Percentiles rank a stretch among this genome's conserved stretches.
Evolutionary conservation across 2,888 invertebrate genomes (phyloP).

Genomic region (Chaitophorus viminalis): DNA sequence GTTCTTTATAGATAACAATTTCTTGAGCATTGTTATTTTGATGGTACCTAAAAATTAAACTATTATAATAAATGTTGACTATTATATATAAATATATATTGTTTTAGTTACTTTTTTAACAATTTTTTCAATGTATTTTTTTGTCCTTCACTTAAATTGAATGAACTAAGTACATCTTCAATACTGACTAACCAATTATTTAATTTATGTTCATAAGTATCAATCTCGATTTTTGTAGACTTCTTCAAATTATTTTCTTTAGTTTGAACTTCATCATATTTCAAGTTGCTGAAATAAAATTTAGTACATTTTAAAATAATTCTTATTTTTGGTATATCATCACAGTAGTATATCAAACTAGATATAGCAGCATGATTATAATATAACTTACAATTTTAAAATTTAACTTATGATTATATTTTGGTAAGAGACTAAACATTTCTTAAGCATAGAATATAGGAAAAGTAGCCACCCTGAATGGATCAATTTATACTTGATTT

Average conservation of each 20-base stretch:
- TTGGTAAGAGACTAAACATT: too few relatives aligned
- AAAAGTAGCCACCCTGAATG: too few relatives aligned
- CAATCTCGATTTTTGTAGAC: neutral
- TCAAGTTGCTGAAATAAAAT: neutral
- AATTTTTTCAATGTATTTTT: slow-evolving; percentile 34
- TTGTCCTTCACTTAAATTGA: slow-evolving; percentile 48
- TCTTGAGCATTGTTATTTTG: slow-evolving; percentile 9
- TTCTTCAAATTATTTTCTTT: slow-evolving; percentile 5
- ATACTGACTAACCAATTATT: slow-evolving; percentile 30
- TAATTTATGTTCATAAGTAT: slow-evolving; percentile 34
- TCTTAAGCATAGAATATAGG: too few relatives aligned
- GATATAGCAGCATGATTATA: too few relatives aligned
- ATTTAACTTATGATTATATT: too few relatives aligned
- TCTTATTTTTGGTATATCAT: too few relatives aligned
- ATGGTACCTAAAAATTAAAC: slow-evolving; percentile 29
- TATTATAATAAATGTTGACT: neutral
- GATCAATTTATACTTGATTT: too few relatives aligned
- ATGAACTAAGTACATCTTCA: slow-evolving; percentile 13
- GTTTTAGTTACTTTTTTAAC: slow-evolving; percentile 41
- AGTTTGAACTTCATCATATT: slow-evolving; percentile 6
- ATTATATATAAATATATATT: neutral
- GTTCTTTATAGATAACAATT: slow-evolving; percentile 5
- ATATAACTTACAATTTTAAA: too few relatives aligned
- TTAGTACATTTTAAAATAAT: too few relatives aligned
- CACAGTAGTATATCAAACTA: too few relatives aligned